These are phyloP conservation scores for Trichosurus vulpecula DNA, from an alignment of 2,797 vertebrate species.

Conservation along the genomic window DNA sequence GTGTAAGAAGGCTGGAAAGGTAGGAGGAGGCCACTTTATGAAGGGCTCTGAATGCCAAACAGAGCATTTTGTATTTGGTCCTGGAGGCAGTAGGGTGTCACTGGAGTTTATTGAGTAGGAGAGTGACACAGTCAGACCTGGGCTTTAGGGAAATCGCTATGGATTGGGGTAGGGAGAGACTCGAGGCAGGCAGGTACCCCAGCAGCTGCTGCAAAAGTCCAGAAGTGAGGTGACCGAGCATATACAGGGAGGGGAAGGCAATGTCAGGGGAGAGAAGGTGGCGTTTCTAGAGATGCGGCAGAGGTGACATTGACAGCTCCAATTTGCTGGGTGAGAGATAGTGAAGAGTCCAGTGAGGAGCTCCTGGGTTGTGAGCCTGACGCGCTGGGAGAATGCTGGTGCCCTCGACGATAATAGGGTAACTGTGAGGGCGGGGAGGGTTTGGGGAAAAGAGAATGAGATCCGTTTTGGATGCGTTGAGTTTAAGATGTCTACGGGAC, in stretches of 20 bases:
- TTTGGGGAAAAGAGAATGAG: background rate
- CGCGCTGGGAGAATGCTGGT: background rate
- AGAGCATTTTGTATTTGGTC: background rate
- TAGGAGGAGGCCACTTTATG: background rate
- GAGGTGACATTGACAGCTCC: background rate
- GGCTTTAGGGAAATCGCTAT: background rate
- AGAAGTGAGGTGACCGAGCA: background rate
- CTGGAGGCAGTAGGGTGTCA: background rate
- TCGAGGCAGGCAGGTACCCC: background rate
- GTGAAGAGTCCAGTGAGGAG: background rate
- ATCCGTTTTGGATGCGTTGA: background rate
- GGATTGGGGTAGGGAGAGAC: background rate
- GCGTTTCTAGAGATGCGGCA: background rate
- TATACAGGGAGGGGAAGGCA: accelerated
- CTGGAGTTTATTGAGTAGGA: background rate
- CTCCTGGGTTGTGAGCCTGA: background rate
- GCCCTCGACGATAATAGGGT: background rate
- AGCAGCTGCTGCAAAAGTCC: background rate
- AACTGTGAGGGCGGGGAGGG: background rate
- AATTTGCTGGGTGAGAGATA: background rate
- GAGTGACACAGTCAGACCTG: background rate
- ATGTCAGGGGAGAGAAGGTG: background rate
- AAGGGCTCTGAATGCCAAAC: background rate
- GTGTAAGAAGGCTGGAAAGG: background rate
- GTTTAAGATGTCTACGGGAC: background rate